These are phyloP conservation scores for Pammene aurita DNA, from an alignment of 2,888 invertebrate genomes.

Conservation along the genomic window DNA sequence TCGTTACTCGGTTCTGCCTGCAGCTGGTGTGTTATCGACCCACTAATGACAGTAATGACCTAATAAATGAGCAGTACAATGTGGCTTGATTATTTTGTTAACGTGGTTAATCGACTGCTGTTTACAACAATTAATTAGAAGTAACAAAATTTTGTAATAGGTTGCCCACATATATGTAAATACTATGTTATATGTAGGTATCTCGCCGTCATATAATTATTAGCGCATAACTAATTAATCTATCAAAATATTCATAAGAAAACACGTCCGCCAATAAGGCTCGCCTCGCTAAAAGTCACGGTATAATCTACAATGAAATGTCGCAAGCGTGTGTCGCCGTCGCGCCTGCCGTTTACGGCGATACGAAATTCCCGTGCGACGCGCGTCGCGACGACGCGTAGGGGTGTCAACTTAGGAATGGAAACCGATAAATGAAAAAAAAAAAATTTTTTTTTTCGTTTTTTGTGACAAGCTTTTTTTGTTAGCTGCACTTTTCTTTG, in stretches of 20 bases:
- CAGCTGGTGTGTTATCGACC: too few relatives aligned
- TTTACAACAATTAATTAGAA: too few relatives aligned
- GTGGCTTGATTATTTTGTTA: too few relatives aligned
- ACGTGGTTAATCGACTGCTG: too few relatives aligned
- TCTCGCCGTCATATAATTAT: conserved; percentile 9
- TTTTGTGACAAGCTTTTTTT: too few relatives aligned
- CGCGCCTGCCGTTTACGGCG: conserved; percentile 48
- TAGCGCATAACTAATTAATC: conserved; percentile 29
- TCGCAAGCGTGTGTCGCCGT: conserved; percentile 43
- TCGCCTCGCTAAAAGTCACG: conserved; percentile 36
- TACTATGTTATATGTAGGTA: not conserved
- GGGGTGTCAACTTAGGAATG: conserved; percentile 19
- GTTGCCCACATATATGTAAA: too few relatives aligned
- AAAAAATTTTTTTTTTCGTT: too few relatives aligned
- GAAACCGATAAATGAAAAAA: too few relatives aligned
- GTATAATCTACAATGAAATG: conserved; percentile 47
- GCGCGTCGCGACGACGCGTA: not conserved
- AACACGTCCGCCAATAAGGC: conserved; percentile 25
- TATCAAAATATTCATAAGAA: conserved; percentile 33
- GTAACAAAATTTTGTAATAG: not conserved
- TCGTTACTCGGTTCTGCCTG: too few relatives aligned
- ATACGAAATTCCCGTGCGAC: conserved; percentile 46
- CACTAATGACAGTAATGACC: too few relatives aligned
- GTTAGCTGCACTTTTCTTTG: too few relatives aligned
- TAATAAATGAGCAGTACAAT: too few relatives aligned